Evolutionary conservation across 2,888 invertebrate genomes (phyloP).

Genomic region (Drosophila falleni): DNA sequence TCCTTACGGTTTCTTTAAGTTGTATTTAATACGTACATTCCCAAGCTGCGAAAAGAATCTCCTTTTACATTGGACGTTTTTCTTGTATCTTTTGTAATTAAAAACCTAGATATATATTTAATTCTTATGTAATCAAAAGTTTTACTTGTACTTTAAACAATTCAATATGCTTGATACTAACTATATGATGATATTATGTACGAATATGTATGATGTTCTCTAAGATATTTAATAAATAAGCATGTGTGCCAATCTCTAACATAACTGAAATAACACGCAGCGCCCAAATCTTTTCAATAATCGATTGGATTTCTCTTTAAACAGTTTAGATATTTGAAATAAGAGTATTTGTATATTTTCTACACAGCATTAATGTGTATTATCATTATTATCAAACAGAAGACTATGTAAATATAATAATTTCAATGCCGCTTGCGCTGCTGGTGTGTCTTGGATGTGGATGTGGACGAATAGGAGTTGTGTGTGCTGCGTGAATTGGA

Average conservation of each 20-base stretch:
- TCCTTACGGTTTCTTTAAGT: constrained; percentile 19
- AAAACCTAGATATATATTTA: constrained; percentile 14
- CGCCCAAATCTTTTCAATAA: constrained; percentile 35
- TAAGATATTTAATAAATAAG: constrained; percentile 58
- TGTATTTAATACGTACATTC: constrained; percentile 26
- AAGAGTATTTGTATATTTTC: constrained; percentile 32
- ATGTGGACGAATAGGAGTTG: constrained; percentile 66
- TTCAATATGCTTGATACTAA: constrained; percentile 32
- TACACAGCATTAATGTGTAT: constrained; percentile 45
- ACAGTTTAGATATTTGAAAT: not conserved
- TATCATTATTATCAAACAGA: constrained; percentile 31
- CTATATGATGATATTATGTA: constrained; percentile 30
- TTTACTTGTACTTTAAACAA: constrained; percentile 21
- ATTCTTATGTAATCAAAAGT: constrained; percentile 16
- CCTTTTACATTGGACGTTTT: constrained; percentile 18
- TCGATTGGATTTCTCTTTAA: constrained; percentile 2
- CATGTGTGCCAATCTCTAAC: constrained; percentile 58
- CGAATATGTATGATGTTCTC: constrained; percentile 38
- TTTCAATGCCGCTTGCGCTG: constrained; percentile 65
- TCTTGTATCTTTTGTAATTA: constrained; percentile 15
- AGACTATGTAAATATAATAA: constrained; percentile 20
- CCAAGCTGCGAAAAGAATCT: constrained; percentile 17
- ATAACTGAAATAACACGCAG: constrained; percentile 38
- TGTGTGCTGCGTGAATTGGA: constrained; percentile 82
- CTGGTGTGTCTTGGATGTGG: constrained; percentile 63